Evolutionary conservation across 2,888 invertebrate species (phyloP), one percentile per base, ranked within the genome.

Genomic region (Cheilosia vernalis): DNA sequence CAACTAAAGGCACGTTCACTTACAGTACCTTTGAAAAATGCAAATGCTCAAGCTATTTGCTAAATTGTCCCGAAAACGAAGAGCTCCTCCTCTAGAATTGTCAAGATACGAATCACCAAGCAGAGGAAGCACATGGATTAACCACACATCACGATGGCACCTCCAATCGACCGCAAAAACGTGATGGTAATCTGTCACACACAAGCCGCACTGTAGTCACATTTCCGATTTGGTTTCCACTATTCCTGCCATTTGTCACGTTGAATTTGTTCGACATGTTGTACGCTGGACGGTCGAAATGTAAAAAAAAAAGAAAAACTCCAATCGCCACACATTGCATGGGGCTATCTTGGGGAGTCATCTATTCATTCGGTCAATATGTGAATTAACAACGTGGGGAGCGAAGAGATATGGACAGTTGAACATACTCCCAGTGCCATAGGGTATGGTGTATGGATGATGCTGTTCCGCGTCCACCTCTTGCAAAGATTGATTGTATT

Each of bases 141-240:
- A 81, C 81, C 81, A 76, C 81, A 80, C 76, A 84, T 80, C 80
- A 80, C 74, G 80, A 66, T 76, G 66, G 74, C 81, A 81, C 85
- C 72, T 81, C 70, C 70, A 81, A 81, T 85, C 76, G 85, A 81
- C 85, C 85, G 40, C 85, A 81, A 85, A 85, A 85, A 77, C 84
- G 76, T 85, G 84, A 85, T 81, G 67, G 76, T 72, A 67, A 85
- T 85, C 77, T 70, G 67, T 85, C 81, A 81, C 76, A 69, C 30
- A 58, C 40, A 64, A 47, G 21, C 44, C n/a, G 19, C 21, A 17
- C 37, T 47, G 15, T 33, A 70, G 74, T 61, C 85, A 61, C 56
- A 66, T 66, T 81, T 81, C 47, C 67, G 72, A 73, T 61, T 78
- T 69, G 83, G 67, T 37, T 79, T 73, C 42, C 69, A 30, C 67